Conservation (phyloP, 2,888 invertebrate genomes). For the Gnatocerus cornutus region DNA sequence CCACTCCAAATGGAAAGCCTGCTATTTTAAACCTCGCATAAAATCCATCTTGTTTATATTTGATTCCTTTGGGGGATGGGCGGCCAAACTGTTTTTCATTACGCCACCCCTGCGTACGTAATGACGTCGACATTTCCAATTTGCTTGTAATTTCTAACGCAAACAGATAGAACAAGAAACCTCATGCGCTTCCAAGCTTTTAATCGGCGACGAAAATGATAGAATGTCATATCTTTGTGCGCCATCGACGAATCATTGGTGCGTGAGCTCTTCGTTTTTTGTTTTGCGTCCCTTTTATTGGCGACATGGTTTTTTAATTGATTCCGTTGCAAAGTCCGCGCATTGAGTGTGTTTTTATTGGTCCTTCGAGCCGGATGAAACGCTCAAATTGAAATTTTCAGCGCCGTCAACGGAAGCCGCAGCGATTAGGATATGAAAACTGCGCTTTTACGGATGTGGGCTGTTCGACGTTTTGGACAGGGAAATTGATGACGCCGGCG, state of each 20-base stretch:
- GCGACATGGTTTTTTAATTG: slow-evolving; percentile 39
- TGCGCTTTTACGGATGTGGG: slow-evolving; percentile 7
- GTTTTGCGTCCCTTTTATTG: slow-evolving; percentile 18
- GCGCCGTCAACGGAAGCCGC: slow-evolving; percentile 17
- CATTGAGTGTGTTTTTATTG: slow-evolving; percentile 17
- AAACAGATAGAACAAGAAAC: neutral
- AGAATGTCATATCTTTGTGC: slow-evolving; percentile 16
- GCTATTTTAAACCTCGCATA: slow-evolving; percentile 28
- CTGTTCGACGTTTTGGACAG: slow-evolving; percentile 20
- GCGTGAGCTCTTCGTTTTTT: slow-evolving; percentile 3
- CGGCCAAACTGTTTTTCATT: slow-evolving; percentile 22
- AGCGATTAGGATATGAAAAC: slow-evolving; percentile 28
- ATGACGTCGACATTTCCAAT: slow-evolving; percentile 18
- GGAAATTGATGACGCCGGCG: slow-evolving; percentile 22
- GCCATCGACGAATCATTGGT: slow-evolving; percentile 9
- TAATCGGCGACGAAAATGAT: neutral
- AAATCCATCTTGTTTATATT: slow-evolving; percentile 38
- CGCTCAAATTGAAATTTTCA: slow-evolving; percentile 6
- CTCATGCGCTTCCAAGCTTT: neutral
- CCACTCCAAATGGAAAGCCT: slow-evolving; percentile 16
- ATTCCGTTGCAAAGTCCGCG: slow-evolving; percentile 16
- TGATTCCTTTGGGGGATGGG: slow-evolving; percentile 12
- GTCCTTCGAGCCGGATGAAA: slow-evolving; percentile 24
- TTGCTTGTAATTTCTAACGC: slow-evolving; percentile 9
- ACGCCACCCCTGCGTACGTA: neutral